Base-by-base conservation (phyloP, 1,140 invertebrate genomes). In the Penaeus japonicus region DNA sequence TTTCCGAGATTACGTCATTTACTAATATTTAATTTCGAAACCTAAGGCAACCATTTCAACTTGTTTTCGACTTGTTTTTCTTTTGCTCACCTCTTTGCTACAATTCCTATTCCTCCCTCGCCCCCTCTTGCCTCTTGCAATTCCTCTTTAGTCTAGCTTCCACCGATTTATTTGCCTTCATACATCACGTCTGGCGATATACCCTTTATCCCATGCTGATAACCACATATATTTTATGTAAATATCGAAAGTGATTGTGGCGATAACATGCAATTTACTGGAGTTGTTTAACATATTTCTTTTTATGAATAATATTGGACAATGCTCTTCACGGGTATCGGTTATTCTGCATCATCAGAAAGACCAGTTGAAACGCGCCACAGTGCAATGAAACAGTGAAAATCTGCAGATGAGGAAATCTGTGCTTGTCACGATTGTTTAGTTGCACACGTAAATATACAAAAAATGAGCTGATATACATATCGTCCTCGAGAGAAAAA, bases 201-300 rank as follows among this genome's bases (percentile, higher is more conserved):
- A 75, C 39, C 77, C 53, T 85, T 55, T 77, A 30, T 35, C 57
- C 53, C 65, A 77, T 27, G 57, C 84, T 54, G 84, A 54, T 75
- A 85, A 77, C 65, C 78, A 53, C 53, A 59, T 77, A 55, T 55
- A 57, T 85, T 85, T 85, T 85, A 85, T 85, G 65, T 70, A 85
- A 85, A 85, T 85, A 78, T 30, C 84, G 47, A 77, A 78, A 78
- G 73, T 35, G 84, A 85, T 85, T 70, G 47, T 75, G 70, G 84
- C 55, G 84, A 85, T 85, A 77, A 75, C 73, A 35, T 24, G 27
- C 73, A 55, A 57, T 85, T 77, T 78, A 55, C 65, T 62, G 35
- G 54, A 83, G 39, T 83, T 59, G 55, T 83, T 83, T 83, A 59
- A 47, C 32, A 83, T 59, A 83, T 55, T 65, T 55, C 65, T 83